Evolutionary conservation across 2,797 vertebrate species (phyloP).

Genomic region (Gila robusta): DNA sequence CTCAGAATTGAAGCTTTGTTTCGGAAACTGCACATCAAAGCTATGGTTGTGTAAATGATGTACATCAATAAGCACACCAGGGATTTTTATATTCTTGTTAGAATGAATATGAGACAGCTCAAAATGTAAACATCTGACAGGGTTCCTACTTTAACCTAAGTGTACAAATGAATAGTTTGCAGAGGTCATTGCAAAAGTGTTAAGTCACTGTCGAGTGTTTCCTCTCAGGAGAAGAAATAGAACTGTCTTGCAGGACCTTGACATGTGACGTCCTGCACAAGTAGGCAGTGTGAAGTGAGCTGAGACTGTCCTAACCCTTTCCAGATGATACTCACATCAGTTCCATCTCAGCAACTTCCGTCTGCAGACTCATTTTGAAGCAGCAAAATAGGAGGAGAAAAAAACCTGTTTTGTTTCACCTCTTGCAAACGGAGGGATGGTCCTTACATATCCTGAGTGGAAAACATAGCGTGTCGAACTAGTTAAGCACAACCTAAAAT

Average conservation of each 20-base stretch:
- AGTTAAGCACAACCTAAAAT: not conserved
- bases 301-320: constrained; percentile 79
- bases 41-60: not conserved
- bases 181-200: constrained; percentile 76
- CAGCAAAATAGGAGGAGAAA: constrained; percentile 35
- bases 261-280: constrained; percentile 74
- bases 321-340: constrained; percentile 82
- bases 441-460: constrained; percentile 41
- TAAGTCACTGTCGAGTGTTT: constrained; percentile 75
- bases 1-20: constrained; percentile 13
- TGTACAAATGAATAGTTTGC: constrained; percentile 67
- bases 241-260: constrained; percentile 75
- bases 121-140: constrained; percentile 14
- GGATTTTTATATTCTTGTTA: not conserved
- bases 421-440: constrained; percentile 20
- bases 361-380: constrained; percentile 71
- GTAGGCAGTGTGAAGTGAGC: constrained; percentile 76
- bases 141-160: constrained; percentile 1
- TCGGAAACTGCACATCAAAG: not conserved
- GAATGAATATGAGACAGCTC: not conserved
- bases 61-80: not conserved
- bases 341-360: constrained; percentile 78
- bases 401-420: constrained; percentile 59
- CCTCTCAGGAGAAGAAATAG: constrained; percentile 72
- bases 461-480: not conserved